These are phyloP conservation scores for Seriola aureovittata DNA, from an alignment of 2,113 vertebrate genomes.

Conservation along the genomic window DNA sequence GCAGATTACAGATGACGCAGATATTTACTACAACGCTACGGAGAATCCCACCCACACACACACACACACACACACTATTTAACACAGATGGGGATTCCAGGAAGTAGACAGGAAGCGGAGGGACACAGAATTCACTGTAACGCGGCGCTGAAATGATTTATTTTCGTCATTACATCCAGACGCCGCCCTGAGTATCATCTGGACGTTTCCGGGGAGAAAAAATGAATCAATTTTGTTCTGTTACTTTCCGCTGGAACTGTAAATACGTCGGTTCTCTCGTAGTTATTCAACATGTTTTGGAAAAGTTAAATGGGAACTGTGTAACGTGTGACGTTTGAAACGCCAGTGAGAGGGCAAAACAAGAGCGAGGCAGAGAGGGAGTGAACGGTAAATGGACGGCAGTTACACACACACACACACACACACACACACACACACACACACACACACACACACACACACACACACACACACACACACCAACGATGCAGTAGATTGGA, in stretches of 20 bases:
- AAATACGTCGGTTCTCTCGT: not conserved
- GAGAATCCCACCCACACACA: conserved; percentile 48
- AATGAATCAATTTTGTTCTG: not conserved
- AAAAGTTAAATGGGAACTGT: conserved; percentile 5
- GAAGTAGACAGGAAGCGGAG: conserved; percentile 19
- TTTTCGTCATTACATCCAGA: not conserved
- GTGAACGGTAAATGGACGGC: too few species aligned
- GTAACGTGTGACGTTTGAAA: conserved; percentile 29
- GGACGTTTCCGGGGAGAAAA: not conserved
- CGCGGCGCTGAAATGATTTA: not conserved
- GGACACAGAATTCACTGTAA: conserved; percentile 6
- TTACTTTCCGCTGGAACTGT: not conserved
- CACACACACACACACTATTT: conserved; percentile 19
- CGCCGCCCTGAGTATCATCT: not conserved
- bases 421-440: too few species aligned
- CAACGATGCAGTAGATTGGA: too few species aligned
- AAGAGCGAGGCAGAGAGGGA: too few species aligned
- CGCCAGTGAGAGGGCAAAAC: not conserved
- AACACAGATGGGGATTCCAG: conserved; percentile 31
- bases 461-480: too few species aligned
- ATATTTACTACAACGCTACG: conserved; percentile 28
- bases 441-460: too few species aligned
- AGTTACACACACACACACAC: too few species aligned
- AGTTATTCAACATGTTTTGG: conserved; percentile 39
- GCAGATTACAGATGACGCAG: conserved; percentile 49